These are phyloP conservation scores for Garrulus glandarius DNA, from an alignment of 2,797 vertebrate genomes.

Conservation along the genomic window DNA sequence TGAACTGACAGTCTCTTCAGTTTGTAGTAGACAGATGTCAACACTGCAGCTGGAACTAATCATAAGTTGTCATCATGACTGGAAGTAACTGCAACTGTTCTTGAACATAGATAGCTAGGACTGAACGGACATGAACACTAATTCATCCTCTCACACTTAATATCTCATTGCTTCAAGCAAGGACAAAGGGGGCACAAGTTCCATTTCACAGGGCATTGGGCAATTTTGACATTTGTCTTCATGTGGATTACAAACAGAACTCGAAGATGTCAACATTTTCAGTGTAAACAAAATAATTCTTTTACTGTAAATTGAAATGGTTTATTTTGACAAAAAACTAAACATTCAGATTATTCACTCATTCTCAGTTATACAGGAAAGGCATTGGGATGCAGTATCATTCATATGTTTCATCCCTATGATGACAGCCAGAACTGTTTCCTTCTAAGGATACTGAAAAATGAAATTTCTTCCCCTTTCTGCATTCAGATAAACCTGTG, in stretches of 20 bases:
- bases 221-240: constrained; percentile 38
- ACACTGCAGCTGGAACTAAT: constrained; percentile 51
- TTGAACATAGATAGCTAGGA: neutral
- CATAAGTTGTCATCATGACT: constrained; percentile 18
- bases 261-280: constrained; percentile 35
- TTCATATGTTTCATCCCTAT: neutral
- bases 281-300: constrained; percentile 32
- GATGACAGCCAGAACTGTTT: neutral
- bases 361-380: neutral
- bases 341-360: neutral
- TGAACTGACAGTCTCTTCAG: constrained; percentile 1
- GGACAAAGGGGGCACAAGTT: neutral
- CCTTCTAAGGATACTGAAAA: neutral
- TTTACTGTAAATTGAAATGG: neutral
- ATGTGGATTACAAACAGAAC: neutral
- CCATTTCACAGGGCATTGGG: constrained; percentile 9
- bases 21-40: constrained; percentile 40
- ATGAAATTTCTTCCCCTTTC: neutral
- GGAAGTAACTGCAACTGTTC: neutral
- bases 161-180: constrained; percentile 12
- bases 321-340: constrained; percentile 18
- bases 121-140: neutral
- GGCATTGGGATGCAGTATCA: neutral
- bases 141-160: constrained; percentile 25
- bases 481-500: neutral